These are phyloP conservation scores for Drosophila pandora DNA, from an alignment of 1,140 invertebrate species.

Conservation along the genomic window DNA sequence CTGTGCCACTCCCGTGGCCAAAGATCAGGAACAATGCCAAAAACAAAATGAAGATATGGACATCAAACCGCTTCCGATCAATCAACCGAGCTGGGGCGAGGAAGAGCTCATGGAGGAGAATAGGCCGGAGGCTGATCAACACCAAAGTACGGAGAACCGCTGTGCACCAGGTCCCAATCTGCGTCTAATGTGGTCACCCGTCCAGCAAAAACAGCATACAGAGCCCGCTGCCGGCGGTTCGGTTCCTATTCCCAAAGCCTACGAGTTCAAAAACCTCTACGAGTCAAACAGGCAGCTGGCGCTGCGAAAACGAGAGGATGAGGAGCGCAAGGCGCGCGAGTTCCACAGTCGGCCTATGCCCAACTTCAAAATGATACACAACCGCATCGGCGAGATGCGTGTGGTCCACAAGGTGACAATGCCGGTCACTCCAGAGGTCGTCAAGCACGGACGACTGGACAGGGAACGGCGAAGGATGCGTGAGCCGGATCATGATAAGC, in stretches of 20 bases:
- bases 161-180: slow-evolving; percentile 12
- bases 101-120: neutral
- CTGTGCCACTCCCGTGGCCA: slow-evolving; percentile 1
- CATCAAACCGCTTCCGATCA: neutral
- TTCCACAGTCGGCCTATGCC: slow-evolving; percentile 75
- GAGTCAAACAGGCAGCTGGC: slow-evolving; percentile 53
- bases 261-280: slow-evolving; percentile 52
- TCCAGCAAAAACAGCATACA: neutral
- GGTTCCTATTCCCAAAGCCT: slow-evolving; percentile 41
- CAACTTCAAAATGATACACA: slow-evolving; percentile 64
- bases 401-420: slow-evolving; percentile 60
- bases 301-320: slow-evolving; percentile 43
- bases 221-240: no score
- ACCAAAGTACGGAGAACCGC: neutral
- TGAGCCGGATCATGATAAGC: neutral
- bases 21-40: neutral
- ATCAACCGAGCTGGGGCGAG: neutral
- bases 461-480: slow-evolving; percentile 10
- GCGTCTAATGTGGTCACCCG: slow-evolving; percentile 36
- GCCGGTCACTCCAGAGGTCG: slow-evolving; percentile 58
- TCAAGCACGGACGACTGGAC: slow-evolving; percentile 51
- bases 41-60: neutral
- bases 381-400: slow-evolving; percentile 33
- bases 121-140: neutral
- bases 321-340: slow-evolving; percentile 69